A percentile compares a stretch with the other conserved stretches of the same genome.
Conservation (phyloP, 2,113 vertebrate species). For the Thalassarche chlororhynchos region DNA sequence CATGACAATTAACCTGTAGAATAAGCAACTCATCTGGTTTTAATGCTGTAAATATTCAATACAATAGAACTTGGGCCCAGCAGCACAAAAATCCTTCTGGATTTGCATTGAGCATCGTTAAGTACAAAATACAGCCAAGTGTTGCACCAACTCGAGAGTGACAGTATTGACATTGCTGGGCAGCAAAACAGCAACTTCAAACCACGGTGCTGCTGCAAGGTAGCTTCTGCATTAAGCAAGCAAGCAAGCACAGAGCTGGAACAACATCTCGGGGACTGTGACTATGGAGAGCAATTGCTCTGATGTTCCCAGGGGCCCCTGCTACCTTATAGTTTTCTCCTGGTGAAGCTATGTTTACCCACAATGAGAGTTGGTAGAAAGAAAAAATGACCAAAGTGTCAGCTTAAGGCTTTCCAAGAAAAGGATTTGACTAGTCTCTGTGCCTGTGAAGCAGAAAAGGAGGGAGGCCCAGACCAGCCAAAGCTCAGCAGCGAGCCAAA, state of each 20-base stretch:
- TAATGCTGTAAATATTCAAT: background rate
- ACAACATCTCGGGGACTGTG: background rate
- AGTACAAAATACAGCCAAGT: background rate
- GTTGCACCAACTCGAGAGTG: background rate
- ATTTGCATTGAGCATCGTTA: background rate
- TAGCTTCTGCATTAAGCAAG: background rate
- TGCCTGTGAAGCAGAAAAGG: background rate
- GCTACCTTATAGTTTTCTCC: background rate
- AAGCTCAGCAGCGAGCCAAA: background rate
- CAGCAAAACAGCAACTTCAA: background rate
- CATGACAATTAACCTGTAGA: background rate
- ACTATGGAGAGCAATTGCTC: background rate
- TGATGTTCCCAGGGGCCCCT: background rate
- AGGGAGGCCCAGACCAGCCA: background rate
- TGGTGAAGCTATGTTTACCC: background rate
- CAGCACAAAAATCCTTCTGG: background rate
- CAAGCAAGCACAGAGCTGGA: background rate
- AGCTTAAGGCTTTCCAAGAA: background rate
- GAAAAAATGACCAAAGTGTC: background rate
- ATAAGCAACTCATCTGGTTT: background rate
- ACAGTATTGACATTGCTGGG: background rate
- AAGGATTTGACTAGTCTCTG: accelerated
- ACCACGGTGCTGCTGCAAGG: background rate
- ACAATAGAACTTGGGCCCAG: background rate
- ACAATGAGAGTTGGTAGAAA: background rate